A percentile compares a stretch with the other conserved stretches of the same genome.
Evolutionary conservation across 2,113 vertebrate species (phyloP).

Genomic region (Penelope pileata): DNA sequence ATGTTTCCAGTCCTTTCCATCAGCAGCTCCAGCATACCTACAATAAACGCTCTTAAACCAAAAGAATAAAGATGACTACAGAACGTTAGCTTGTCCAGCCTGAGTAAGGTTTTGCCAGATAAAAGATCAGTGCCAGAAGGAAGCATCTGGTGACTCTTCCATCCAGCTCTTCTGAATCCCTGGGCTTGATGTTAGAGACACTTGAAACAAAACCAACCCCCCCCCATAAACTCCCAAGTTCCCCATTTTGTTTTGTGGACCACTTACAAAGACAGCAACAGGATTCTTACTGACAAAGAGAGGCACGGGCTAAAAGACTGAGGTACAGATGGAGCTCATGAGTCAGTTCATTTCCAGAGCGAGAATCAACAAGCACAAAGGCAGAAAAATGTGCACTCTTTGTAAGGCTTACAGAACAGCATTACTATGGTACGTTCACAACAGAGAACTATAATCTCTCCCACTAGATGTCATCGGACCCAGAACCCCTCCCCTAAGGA

Average conservation of each 20-base stretch:
- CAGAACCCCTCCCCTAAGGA: background rate
- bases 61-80: background rate
- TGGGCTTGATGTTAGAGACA: background rate
- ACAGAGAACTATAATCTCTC: background rate
- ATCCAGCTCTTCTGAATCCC: background rate
- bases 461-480: background rate
- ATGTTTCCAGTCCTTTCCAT: background rate
- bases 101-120: background rate
- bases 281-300: background rate
- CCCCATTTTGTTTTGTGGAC: background rate
- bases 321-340: background rate
- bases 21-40: background rate
- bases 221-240: background rate
- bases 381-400: background rate
- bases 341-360: background rate
- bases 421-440: background rate
- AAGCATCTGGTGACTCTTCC: background rate
- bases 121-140: background rate
- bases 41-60: background rate
- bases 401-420: background rate
- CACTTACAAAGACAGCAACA: background rate
- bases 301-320: fast-evolving
- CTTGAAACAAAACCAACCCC: background rate
- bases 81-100: background rate
- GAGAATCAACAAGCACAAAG: background rate